Percentiles rank a stretch among this genome's conserved stretches.
These are phyloP conservation scores for Lacanobia oleracea DNA, from an alignment of 2,888 invertebrate genomes.

Conservation along the genomic window DNA sequence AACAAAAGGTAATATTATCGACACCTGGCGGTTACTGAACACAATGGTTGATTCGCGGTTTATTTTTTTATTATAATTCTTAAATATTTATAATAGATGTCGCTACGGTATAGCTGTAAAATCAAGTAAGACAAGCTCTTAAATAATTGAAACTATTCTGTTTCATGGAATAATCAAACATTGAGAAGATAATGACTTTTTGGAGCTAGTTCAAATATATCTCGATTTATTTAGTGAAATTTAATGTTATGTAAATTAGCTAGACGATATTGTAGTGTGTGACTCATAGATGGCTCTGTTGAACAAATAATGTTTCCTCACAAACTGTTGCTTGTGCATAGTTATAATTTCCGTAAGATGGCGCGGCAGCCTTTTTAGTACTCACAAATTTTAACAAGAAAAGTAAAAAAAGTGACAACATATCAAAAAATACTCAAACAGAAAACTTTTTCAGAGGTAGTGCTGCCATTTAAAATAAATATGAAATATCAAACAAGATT, in stretches of 20 bases:
- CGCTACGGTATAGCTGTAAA: slow-evolving; percentile 17
- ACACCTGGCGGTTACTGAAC: slow-evolving; percentile 74
- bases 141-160: not conserved
- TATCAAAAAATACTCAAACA: not conserved
- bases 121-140: too few species aligned
- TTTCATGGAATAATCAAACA: not conserved
- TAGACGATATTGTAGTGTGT: not conserved
- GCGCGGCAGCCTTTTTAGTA: not conserved
- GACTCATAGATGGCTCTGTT: slow-evolving; percentile 39
- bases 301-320: not conserved
- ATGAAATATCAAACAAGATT: not conserved
- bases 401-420: not conserved
- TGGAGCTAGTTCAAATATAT: not conserved
- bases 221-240: not conserved
- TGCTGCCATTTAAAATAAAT: slow-evolving; percentile 8
- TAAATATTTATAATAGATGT: slow-evolving; percentile 52
- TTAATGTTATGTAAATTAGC: not conserved
- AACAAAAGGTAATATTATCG: slow-evolving; percentile 72
- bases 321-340: not conserved
- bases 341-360: slow-evolving; percentile 27
- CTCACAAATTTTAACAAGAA: not conserved
- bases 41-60: slow-evolving; percentile 48
- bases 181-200: not conserved
- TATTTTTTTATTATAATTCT: slow-evolving; percentile 14
- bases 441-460: not conserved